Percentiles rank a stretch among this genome's conserved stretches.
These are phyloP conservation scores for Chalcosyrphus nemorum DNA, from an alignment of 2,888 invertebrate species.

Conservation along the genomic window DNA sequence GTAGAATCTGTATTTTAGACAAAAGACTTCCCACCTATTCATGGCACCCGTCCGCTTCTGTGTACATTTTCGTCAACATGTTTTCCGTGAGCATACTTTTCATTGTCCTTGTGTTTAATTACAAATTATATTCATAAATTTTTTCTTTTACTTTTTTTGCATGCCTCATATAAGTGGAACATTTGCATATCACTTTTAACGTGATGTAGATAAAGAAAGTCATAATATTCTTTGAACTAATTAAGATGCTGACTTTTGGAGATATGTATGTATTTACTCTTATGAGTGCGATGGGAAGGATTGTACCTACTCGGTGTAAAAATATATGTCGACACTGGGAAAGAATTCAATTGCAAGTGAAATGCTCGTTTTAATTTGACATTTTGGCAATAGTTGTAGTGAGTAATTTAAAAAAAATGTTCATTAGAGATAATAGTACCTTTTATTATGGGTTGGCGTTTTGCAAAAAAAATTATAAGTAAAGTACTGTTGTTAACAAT, in stretches of 20 bases:
- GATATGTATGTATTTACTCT: too few relatives aligned
- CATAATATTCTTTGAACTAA: constrained; percentile 1
- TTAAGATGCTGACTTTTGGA: not conserved
- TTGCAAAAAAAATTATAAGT: too few relatives aligned
- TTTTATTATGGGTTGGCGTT: too few relatives aligned
- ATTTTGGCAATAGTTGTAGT: too few relatives aligned
- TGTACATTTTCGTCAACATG: constrained; percentile 20
- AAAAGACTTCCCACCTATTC: constrained; percentile 14
- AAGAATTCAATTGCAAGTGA: not conserved
- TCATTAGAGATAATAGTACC: too few relatives aligned
- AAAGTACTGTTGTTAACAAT: too few relatives aligned
- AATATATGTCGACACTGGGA: not conserved
- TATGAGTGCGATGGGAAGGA: too few relatives aligned
- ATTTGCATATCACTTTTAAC: not conserved
- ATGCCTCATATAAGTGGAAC: not conserved
- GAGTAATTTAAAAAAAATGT: too few relatives aligned
- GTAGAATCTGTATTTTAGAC: constrained; percentile 17
- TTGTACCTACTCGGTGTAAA: not conserved
- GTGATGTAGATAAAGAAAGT: not conserved
- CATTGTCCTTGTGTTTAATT: constrained; percentile 35
- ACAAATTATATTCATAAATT: constrained; percentile 30
- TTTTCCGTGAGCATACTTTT: constrained; percentile 1
- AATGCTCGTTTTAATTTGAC: too few relatives aligned
- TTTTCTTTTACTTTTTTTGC: not conserved
- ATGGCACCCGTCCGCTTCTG: not conserved